Conservation (phyloP, 92 coral and sea anemone genomes). For the Porites evermanni region DNA sequence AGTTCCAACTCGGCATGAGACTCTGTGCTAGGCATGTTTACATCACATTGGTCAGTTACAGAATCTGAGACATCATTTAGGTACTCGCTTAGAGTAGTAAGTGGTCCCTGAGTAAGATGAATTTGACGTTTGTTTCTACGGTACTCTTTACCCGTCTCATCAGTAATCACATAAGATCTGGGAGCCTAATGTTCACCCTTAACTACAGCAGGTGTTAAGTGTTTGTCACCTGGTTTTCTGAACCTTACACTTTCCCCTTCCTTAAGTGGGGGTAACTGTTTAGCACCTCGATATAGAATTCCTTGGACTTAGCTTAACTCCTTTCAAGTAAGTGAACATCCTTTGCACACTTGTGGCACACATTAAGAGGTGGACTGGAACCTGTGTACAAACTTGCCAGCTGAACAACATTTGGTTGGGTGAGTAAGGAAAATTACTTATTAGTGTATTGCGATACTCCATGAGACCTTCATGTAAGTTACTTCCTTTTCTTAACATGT, state of each 20-base stretch:
- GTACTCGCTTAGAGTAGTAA: not conserved
- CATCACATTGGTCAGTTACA: not conserved
- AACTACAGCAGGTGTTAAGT: slow-evolving; percentile 14
- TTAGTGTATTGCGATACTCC: slow-evolving; percentile 34
- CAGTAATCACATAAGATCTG: slow-evolving; percentile 17
- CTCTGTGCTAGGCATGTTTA: not conserved
- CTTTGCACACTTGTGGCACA: slow-evolving; percentile 17
- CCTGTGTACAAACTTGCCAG: not conserved
- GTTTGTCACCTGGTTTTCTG: slow-evolving; percentile 38
- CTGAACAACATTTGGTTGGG: slow-evolving; percentile 45
- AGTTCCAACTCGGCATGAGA: not conserved
- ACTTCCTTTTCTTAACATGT: slow-evolving; percentile 21
- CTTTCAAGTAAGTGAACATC: slow-evolving; percentile 26
- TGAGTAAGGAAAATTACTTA: slow-evolving; percentile 14
- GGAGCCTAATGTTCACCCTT: slow-evolving; percentile 14
- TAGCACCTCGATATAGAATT: slow-evolving; percentile 37
- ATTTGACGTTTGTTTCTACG: slow-evolving; percentile 31
- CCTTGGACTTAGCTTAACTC: slow-evolving; percentile 33
- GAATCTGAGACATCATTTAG: slow-evolving; percentile 2
- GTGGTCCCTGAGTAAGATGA: slow-evolving; percentile 36
- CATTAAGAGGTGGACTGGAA: slow-evolving; percentile 16
- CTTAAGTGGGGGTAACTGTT: slow-evolving; percentile 33
- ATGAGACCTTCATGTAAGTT: slow-evolving; percentile 20
- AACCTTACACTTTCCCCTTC: slow-evolving; percentile 55
- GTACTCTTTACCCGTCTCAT: slow-evolving; percentile 19